Conservation (phyloP, 64 coral and sea anemone genomes). For the Acropora tenuis region DNA sequence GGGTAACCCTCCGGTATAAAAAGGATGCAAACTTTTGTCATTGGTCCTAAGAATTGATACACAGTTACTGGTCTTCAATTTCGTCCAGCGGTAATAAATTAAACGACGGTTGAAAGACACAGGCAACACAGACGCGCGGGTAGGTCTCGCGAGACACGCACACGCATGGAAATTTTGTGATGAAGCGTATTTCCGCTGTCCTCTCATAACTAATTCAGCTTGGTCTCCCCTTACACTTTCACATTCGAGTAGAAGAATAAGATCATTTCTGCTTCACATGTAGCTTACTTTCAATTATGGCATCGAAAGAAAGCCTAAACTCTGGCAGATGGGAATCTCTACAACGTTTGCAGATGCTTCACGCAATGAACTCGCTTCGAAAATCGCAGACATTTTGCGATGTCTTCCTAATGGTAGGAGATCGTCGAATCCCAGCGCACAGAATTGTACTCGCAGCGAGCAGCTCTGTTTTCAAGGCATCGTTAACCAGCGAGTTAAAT, state of each 20-base stretch:
- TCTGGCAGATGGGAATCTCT: neutral
- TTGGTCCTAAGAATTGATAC: too few relatives aligned
- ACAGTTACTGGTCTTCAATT: too few relatives aligned
- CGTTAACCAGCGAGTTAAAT: constrained; percentile 8
- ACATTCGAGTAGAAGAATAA: neutral
- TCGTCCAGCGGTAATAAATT: too few relatives aligned
- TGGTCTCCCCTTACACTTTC: neutral
- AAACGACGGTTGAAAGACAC: too few relatives aligned
- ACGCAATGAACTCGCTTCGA: constrained; percentile 14
- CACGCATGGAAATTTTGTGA: too few relatives aligned
- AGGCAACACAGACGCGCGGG: too few relatives aligned
- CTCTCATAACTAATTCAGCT: neutral
- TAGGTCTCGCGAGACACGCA: too few relatives aligned
- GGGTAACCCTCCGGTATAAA: too few relatives aligned
- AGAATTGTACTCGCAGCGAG: constrained; percentile 17
- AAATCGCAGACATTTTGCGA: constrained; percentile 41
- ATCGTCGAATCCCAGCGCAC: neutral
- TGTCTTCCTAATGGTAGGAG: neutral
- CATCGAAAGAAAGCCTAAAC: neutral
- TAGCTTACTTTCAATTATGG: neutral
- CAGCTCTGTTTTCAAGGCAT: constrained; percentile 23
- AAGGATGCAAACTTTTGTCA: too few relatives aligned
- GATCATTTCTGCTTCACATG: neutral
- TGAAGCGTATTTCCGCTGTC: neutral
- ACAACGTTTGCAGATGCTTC: constrained; percentile 10